phyloP scores from a whole-genome alignment of 2,113 vertebrate genomes.

The Uria lomvia region DNA sequence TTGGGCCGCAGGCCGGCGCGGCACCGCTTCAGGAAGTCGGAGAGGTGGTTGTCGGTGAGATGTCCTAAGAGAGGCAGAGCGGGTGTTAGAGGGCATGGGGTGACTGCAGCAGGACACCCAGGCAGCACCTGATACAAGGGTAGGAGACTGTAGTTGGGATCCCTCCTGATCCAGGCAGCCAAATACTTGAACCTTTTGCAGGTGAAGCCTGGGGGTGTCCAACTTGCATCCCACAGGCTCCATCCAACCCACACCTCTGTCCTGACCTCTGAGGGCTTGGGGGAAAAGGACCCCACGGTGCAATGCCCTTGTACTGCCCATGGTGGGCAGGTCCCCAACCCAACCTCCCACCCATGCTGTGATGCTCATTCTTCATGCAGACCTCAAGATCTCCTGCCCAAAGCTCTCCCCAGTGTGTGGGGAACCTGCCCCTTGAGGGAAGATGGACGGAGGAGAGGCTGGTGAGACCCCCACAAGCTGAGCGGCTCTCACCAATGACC shows the following conservation, averaged over 20 bases:
- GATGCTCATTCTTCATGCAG: not conserved
- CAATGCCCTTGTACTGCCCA: not conserved
- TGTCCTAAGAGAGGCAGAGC: constrained; percentile 76
- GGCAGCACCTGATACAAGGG: no score
- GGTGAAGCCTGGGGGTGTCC: not conserved
- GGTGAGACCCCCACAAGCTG: fast-evolving
- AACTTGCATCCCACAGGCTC: not conserved
- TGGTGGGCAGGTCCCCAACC: not conserved
- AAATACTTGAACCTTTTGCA: not conserved
- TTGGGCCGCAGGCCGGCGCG: constrained; percentile 80
- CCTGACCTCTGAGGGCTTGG: not conserved
- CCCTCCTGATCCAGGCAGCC: not conserved
- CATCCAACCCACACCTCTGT: not conserved
- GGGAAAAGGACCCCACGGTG: no score
- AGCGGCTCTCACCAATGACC: constrained; percentile 89
- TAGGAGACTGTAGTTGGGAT: not conserved
- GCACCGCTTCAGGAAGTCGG: constrained; percentile 87
- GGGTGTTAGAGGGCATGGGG: not conserved
- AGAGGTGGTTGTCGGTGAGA: constrained; percentile 89
- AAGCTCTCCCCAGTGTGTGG: fast-evolving
- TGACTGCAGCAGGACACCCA: not conserved
- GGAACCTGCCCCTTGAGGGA: not conserved
- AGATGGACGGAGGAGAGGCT: not conserved
- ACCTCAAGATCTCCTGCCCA: not conserved
- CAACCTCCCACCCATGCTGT: not conserved